These are phyloP conservation scores for Drosophila grimshawi DNA, from an alignment of 1,140 invertebrate genomes.

Conservation along the genomic window DNA sequence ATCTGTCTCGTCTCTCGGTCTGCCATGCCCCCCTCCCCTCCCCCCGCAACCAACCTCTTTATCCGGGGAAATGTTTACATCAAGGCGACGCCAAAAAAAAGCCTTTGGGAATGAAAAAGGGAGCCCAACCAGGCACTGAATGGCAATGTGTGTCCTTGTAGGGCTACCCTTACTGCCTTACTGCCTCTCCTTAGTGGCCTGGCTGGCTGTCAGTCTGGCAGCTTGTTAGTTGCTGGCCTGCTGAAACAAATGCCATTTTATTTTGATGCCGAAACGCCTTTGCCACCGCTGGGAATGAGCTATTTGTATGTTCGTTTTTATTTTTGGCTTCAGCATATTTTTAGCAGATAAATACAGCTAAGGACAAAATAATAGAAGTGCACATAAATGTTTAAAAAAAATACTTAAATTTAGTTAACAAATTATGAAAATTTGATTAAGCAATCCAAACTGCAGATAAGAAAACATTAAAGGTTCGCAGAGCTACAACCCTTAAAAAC, in stretches of 20 bases:
- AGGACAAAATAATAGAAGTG: too few species aligned
- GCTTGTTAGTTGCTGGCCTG: constrained; percentile 38
- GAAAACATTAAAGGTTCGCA: too few species aligned
- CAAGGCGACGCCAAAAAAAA: constrained; percentile 50
- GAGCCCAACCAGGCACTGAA: constrained; percentile 36
- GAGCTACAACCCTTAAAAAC: too few species aligned
- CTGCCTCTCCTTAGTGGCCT: neutral
- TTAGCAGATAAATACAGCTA: neutral
- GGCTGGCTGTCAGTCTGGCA: constrained; percentile 30
- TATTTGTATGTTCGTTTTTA: constrained; percentile 1
- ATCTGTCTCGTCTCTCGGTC: constrained; percentile 32
- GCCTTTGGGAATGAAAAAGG: constrained; percentile 30
- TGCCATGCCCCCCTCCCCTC: neutral
- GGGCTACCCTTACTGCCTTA: neutral
- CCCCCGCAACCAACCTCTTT: constrained; percentile 6
- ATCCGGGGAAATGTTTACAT: constrained; percentile 30
- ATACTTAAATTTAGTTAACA: too few species aligned
- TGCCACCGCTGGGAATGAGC: constrained; percentile 46
- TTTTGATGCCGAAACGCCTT: constrained; percentile 64
- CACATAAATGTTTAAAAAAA: too few species aligned
- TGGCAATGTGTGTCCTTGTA: constrained; percentile 19
- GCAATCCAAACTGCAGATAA: too few species aligned
- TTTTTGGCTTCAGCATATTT: constrained; percentile 15
- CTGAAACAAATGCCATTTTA: constrained; percentile 70
- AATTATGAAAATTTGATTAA: too few species aligned